Evolutionary conservation across 1,140 invertebrate species (phyloP).

Genomic region (Agrilus planipennis): DNA sequence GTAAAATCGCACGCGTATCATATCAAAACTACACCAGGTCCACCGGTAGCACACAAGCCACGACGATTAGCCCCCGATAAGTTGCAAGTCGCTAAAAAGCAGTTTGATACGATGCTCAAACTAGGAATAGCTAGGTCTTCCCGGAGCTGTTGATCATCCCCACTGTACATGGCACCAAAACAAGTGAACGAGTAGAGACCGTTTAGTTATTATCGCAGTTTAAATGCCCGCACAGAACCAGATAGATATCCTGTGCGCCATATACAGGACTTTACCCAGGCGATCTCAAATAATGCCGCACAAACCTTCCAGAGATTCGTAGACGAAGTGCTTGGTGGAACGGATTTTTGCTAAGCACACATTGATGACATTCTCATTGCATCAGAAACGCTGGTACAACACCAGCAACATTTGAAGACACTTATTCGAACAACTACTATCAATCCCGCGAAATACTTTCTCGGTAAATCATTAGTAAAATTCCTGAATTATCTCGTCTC

Average conservation of each 20-base stretch:
- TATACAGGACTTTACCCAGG: slow-evolving; percentile 25
- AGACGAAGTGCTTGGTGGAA: slow-evolving; percentile 30
- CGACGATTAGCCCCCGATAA: slow-evolving; percentile 7
- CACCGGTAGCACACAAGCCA: not conserved
- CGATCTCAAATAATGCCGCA: slow-evolving; percentile 34
- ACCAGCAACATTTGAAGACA: slow-evolving; percentile 6
- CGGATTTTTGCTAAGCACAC: slow-evolving; percentile 32
- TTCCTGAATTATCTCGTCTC: not conserved
- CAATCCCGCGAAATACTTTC: slow-evolving; percentile 28
- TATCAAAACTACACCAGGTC: not conserved
- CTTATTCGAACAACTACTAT: slow-evolving; percentile 10
- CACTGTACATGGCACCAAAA: slow-evolving; percentile 33
- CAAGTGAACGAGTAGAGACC: slow-evolving; percentile 26
- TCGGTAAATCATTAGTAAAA: slow-evolving; percentile 33
- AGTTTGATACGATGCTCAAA: slow-evolving; percentile 19
- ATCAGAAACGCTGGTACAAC: slow-evolving; percentile 26
- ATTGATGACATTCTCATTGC: slow-evolving; percentile 43
- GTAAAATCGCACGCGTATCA: not conserved
- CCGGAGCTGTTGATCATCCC: slow-evolving; percentile 31
- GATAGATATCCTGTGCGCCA: slow-evolving; percentile 28
- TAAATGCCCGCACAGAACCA: slow-evolving; percentile 33
- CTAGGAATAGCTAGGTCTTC: slow-evolving; percentile 23
- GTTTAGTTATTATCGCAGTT: slow-evolving; percentile 33
- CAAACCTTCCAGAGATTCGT: slow-evolving; percentile 41
- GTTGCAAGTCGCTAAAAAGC: slow-evolving; percentile 15